phyloP scores from a whole-genome alignment of 2,113 vertebrate genomes.

The Calidris pygmaea region DNA sequence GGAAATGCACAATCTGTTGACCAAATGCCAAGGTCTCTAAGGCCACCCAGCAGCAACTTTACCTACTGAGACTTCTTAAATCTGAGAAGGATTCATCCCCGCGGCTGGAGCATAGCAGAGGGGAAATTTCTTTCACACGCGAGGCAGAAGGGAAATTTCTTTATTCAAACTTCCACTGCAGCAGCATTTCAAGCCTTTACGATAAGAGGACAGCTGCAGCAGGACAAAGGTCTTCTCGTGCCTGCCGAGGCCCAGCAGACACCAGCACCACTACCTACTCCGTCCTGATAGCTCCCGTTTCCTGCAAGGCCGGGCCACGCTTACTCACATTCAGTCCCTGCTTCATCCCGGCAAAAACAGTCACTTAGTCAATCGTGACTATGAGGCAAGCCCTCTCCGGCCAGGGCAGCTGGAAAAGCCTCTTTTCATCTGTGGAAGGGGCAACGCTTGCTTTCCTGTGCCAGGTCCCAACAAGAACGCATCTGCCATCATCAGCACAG shows the following conservation, averaged over 20 bases:
- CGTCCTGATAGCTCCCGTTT: background rate
- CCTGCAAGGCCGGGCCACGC: background rate
- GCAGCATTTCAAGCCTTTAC: background rate
- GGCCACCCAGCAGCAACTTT: background rate
- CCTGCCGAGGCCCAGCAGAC: background rate
- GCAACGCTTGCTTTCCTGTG: background rate
- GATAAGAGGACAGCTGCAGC: background rate
- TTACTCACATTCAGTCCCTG: background rate
- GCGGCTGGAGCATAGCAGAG: background rate
- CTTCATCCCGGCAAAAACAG: background rate
- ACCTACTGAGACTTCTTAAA: background rate
- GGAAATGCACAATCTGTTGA: background rate
- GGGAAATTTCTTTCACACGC: accelerated
- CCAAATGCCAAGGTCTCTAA: background rate
- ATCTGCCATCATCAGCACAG: background rate
- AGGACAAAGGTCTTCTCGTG: background rate
- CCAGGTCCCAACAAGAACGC: background rate
- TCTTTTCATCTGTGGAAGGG: background rate
- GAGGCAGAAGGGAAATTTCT: background rate
- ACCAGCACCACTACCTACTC: background rate
- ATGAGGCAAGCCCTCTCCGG: background rate
- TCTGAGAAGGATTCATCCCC: background rate
- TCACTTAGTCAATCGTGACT: background rate
- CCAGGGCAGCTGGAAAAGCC: background rate
- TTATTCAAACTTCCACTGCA: background rate